Evolutionary conservation across 2,888 invertebrate species (phyloP), one percentile per base, ranked within the genome.

Genomic region (Masnerella sp.): DNA sequence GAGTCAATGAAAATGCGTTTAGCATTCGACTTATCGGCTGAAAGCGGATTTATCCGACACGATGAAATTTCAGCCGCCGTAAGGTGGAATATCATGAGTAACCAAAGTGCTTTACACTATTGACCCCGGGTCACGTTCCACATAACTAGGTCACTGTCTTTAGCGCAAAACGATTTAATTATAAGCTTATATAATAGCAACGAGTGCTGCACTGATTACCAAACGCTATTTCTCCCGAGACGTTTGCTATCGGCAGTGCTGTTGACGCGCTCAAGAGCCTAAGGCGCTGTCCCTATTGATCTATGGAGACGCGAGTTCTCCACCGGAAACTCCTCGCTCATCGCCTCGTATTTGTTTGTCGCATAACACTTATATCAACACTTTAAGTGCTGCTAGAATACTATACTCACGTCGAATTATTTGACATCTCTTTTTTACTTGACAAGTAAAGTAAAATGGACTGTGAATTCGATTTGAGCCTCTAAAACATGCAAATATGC

Each of bases 101-200:
- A 49, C 40, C 22, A 25, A 67, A 49, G 58, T 42, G 62, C 59
- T 69, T 36, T 36, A 36, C 32, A 45, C 58, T 40, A 62, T 58
- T 56, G 49, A 42, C 58, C 43, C 14, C 12, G 45, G 43, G 45
- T 62, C 67, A 42, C 47, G 67, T 61, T 15, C 17, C 42, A 12
- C 62, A 76, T 64, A 58, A 67, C 47, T 40, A 58, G 56, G 56
- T 49, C 58, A 67, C 34, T 67, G 47, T 67, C 67, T 56, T 49
- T n/a, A 36, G 56, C 58, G 47, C 40, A 56, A 67, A 67, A 67
- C 72, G 76, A 82, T 80, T 83, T 82, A 82, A 83, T 83, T 82
- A 67, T 67, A 80, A 80, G 76, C 64, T 74, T 78, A 78, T 77
- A 77, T 79, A 81, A 81, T 79, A 72, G 71, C 59, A 56, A 40